Evolutionary conservation across 2,797 vertebrate genomes (phyloP), one percentile per base, ranked within the genome.

Genomic region (Leptodactylus fallax): DNA sequence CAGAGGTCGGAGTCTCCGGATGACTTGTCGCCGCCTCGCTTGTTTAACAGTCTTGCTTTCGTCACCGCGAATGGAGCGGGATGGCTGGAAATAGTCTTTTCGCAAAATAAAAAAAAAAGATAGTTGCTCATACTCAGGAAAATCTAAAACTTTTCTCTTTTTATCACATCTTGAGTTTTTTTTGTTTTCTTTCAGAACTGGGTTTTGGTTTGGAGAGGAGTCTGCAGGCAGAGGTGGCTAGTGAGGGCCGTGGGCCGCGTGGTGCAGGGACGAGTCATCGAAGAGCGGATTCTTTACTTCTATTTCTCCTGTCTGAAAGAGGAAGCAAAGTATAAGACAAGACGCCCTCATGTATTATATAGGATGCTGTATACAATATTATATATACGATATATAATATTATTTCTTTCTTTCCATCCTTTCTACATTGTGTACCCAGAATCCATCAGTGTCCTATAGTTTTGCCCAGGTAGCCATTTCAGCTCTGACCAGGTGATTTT

Each of bases 241-340:
- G 67, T 95, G 95, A 79, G 91, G 89, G 91, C 92, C 91, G 90
- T 90, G 51, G 61, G 81, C 14, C 6, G 96, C 94, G n/a, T 93
- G 91, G 6, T 96, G 94, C 85, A 98, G 95, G 19, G 96, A 95
- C 71, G 96, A 93, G 90, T 97, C 97, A 0, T 99, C 97, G 47
- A 99, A 99, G 83, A 99, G 93, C 0, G 98, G 98, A 91, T 99
- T 99, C 91, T 96, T 97, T 91, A 99, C 98, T 92, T 99, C 98
- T 98, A 99, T 99, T 85, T 99, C 98, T 36, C 98, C 98, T 0
- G 97, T 99, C 98, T 99, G 91, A 0, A 17, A 81, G 53, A 16
- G 5, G 45, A 45, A 71, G 10, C 4, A 21, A n/a, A 1, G 56
- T 58, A 16, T 58, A 58, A 61, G 60, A 36, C 36, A 36, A 36